Percentiles rank a stretch among this genome's conserved stretches.
Conservation (phyloP, 1,140 invertebrate genomes). For the Brachionus plicatilis region DNA sequence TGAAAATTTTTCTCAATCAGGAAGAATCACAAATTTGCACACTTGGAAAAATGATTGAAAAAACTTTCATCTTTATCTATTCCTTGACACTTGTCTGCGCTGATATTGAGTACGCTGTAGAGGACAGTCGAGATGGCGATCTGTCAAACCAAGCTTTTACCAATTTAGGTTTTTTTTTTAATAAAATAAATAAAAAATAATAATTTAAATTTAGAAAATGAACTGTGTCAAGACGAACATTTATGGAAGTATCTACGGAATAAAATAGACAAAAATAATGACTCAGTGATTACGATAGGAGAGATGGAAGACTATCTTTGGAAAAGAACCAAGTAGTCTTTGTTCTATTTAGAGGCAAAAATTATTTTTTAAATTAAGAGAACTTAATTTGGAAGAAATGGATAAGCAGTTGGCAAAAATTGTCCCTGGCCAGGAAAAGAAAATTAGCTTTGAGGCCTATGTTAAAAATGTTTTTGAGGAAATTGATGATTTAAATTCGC, state of each 20-base stretch:
- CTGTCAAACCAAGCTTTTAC: neutral
- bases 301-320: conserved; percentile 10
- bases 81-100: neutral
- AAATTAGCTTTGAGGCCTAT: neutral
- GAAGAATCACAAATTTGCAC: neutral
- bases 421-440: neutral
- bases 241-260: neutral
- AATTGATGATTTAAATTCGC: neutral
- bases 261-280: conserved; percentile 6
- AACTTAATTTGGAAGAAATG: neutral
- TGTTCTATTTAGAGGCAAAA: neutral
- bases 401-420: neutral
- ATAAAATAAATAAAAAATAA: neutral
- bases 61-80: neutral
- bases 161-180: neutral
- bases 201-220: neutral
- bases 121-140: neutral
- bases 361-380: neutral
- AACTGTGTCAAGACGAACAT: neutral
- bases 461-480: conserved; percentile 2
- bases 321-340: neutral
- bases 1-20: neutral
- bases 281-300: neutral
- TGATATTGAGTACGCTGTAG: neutral
- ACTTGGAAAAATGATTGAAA: neutral